These are phyloP conservation scores for Drosophila insularis DNA, from an alignment of 1,140 invertebrate genomes.

Conservation along the genomic window DNA sequence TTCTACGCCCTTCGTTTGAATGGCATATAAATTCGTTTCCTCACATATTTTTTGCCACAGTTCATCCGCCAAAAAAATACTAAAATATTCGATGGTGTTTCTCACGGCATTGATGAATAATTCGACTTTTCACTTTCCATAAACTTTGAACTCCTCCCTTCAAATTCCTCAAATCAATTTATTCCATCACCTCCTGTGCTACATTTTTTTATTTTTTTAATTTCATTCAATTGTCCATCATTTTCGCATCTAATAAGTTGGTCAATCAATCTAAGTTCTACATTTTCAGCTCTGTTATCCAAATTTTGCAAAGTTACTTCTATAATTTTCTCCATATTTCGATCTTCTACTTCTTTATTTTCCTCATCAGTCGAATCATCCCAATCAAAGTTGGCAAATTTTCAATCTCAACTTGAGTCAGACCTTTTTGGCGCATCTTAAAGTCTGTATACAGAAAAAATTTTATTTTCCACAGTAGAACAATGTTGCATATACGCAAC, in stretches of 20 bases:
- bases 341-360: slow-evolving; percentile 13
- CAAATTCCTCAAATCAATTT: slow-evolving; percentile 24
- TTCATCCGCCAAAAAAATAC: slow-evolving; percentile 28
- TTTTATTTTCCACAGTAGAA: slow-evolving; percentile 27
- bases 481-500: slow-evolving; percentile 33
- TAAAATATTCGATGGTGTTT: slow-evolving; percentile 19
- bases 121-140: slow-evolving; percentile 6
- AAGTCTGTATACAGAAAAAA: slow-evolving; percentile 30
- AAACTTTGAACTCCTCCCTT: no score
- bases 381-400: slow-evolving; percentile 33
- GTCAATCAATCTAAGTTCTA: not conserved
- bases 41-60: slow-evolving; percentile 38
- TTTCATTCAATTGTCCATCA: slow-evolving; percentile 25
- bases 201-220: slow-evolving; percentile 20
- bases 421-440: slow-evolving; percentile 32
- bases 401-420: slow-evolving; percentile 28
- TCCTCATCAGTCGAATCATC: slow-evolving; percentile 16
- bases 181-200: slow-evolving; percentile 29
- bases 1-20: slow-evolving; percentile 32
- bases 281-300: not conserved
- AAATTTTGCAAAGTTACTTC: slow-evolving; percentile 8
- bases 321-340: slow-evolving; percentile 7
- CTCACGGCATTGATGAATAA: not conserved
- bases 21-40: no score
- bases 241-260: not conserved